Evolutionary conservation across 2,113 vertebrate genomes (phyloP).

Genomic region (Patagioenas fasciata): DNA sequence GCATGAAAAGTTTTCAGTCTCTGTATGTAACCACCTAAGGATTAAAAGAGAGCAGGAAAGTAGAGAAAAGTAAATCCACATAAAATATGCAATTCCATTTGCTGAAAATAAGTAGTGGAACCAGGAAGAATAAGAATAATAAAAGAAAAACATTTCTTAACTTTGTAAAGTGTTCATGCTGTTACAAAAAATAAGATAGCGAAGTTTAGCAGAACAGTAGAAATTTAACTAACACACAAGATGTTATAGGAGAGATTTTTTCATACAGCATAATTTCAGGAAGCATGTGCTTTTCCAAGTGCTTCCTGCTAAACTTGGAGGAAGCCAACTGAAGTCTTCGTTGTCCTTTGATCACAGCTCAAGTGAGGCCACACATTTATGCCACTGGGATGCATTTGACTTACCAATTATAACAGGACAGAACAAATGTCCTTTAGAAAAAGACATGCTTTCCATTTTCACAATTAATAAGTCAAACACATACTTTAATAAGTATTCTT

Average conservation of each 20-base stretch:
- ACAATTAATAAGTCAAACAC: neutral
- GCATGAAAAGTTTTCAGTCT: neutral
- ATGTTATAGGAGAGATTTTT: neutral
- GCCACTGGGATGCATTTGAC: neutral
- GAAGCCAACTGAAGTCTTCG: neutral
- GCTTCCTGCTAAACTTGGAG: neutral
- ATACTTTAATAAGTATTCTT: neutral
- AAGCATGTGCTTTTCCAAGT: neutral
- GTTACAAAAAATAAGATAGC: neutral
- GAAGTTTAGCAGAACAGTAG: neutral
- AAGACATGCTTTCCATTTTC: neutral
- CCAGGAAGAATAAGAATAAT: neutral
- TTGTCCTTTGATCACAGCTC: neutral
- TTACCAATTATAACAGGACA: neutral
- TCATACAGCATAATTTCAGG: neutral
- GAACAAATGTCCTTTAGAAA: neutral
- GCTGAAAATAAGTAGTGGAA: neutral
- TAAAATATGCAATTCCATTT: neutral
- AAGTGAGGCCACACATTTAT: neutral
- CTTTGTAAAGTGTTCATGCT: neutral
- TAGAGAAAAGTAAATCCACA: neutral
- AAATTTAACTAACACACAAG: neutral
- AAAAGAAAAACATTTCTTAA: neutral
- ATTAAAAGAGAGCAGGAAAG: neutral
- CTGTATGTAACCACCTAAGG: neutral